Conservation (phyloP, 2,888 invertebrate species). For the Lasioglossum calceatum region DNA sequence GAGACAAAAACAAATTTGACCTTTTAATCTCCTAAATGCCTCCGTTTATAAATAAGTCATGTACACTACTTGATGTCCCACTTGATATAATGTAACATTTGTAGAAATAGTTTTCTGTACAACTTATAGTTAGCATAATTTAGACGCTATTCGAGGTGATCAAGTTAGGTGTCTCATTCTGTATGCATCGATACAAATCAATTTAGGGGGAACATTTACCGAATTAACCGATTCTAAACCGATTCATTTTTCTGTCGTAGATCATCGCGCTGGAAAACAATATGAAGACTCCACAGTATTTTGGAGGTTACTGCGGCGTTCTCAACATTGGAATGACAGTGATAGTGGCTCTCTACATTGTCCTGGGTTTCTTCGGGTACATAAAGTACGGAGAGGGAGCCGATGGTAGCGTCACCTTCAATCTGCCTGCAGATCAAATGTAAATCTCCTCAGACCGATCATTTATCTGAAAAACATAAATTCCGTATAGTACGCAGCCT, state of each 20-base stretch:
- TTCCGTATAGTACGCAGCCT: neutral
- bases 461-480: neutral
- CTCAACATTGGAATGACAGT: conserved; percentile 93
- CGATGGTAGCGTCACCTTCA: conserved; percentile 92
- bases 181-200: neutral
- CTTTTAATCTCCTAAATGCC: no score
- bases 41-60: no score
- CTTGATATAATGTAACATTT: no score
- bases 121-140: no score
- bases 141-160: no score
- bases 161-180: no score
- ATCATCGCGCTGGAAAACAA: conserved; percentile 96
- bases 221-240: neutral
- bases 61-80: no score
- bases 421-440: conserved; percentile 88
- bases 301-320: conserved; percentile 91
- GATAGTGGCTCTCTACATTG: conserved; percentile 91
- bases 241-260: conserved; percentile 84
- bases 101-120: no score
- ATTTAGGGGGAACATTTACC: neutral
- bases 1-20: no score
- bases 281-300: conserved; percentile 93
- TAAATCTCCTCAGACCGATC: conserved; percentile 81
- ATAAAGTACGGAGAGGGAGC: conserved; percentile 90
- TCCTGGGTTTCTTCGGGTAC: conserved; percentile 94